Percentiles rank a stretch among this genome's conserved stretches.
Conservation (phyloP, 2,113 vertebrate species). For the Phyllopteryx taeniolatus region DNA sequence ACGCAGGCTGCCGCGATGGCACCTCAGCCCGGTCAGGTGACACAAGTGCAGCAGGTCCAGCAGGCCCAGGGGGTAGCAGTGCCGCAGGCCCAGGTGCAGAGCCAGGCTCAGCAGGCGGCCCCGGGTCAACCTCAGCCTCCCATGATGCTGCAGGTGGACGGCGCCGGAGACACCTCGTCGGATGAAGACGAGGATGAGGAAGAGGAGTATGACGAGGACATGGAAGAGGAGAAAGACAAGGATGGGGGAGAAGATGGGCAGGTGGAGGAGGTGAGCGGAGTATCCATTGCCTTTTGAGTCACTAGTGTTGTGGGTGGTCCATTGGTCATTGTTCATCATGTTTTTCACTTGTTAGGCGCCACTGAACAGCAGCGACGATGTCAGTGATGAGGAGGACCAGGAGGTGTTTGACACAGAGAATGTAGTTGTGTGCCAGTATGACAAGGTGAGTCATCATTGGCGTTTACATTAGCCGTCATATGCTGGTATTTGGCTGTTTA, state of each 20-base stretch:
- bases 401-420: conserved; percentile 98
- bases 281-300: not conserved
- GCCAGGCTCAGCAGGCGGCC: conserved; percentile 56
- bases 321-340: not conserved
- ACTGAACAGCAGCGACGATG: conserved; percentile 94
- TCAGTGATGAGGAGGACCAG: conserved; percentile 95
- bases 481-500: too few relatives aligned
- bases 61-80: conserved; percentile 64
- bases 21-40: conserved; percentile 79
- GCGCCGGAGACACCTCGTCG: conserved; percentile 91
- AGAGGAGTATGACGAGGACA: conserved; percentile 95
- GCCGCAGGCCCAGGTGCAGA: conserved; percentile 42
- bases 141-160: conserved; percentile 93
- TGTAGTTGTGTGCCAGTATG: conserved; percentile 98
- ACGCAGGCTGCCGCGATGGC: conserved; percentile 83
- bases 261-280: conserved; percentile 86
- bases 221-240: conserved; percentile 97
- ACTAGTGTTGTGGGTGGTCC: not conserved
- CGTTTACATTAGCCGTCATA: not conserved
- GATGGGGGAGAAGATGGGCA: conserved; percentile 94
- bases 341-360: conserved; percentile 80
- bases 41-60: conserved; percentile 53
- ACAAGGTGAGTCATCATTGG: conserved; percentile 81
- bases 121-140: conserved; percentile 83
- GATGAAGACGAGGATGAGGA: conserved; percentile 98